Evolutionary conservation across 1,140 invertebrate genomes (phyloP).

Genomic region (Drosophila baimaii): DNA sequence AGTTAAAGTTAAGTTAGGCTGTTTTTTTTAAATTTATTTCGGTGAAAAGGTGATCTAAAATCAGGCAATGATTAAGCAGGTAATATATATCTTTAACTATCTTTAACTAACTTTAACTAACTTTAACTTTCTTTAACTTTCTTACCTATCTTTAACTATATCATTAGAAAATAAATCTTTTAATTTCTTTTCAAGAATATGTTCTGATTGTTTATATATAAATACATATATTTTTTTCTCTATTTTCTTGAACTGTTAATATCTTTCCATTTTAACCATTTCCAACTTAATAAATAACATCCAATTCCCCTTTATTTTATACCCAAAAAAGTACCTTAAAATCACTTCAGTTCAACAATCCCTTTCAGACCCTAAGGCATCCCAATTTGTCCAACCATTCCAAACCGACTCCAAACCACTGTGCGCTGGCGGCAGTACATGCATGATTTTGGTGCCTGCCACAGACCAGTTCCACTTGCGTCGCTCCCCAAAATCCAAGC

Average conservation of each 20-base stretch:
- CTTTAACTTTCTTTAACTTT: no score
- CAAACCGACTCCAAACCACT: neutral
- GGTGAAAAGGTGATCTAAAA: neutral
- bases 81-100: no score
- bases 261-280: neutral
- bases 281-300: neutral
- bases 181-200: no score
- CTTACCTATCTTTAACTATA: no score
- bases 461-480: constrained; percentile 81
- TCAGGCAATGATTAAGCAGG: neutral
- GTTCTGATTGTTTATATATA: no score
- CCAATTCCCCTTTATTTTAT: neutral
- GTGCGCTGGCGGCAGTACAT: constrained; percentile 21
- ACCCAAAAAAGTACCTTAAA: neutral
- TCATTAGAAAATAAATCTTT: no score
- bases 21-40: neutral
- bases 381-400: neutral
- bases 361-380: neutral
- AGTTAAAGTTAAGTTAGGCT: neutral
- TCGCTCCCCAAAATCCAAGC: constrained; percentile 81
- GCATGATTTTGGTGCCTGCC: constrained; percentile 60
- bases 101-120: no score
- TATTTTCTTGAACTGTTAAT: neutral
- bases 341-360: neutral
- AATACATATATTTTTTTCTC: neutral